Base-by-base conservation (phyloP, 2,888 invertebrate species). In the Epirrhoe alternata region DNA sequence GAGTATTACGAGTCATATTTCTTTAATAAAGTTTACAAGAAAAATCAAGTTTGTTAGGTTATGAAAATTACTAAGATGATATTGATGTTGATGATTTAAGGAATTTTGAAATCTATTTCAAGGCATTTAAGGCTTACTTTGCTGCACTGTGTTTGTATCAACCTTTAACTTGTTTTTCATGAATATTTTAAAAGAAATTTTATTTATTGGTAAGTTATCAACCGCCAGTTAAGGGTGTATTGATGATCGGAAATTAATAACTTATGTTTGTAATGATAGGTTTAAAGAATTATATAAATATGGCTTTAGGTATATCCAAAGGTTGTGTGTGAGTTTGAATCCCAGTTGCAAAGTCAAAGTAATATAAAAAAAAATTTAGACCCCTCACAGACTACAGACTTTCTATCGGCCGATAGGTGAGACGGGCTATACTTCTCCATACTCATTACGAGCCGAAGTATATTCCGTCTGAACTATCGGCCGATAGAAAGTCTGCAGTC, bases 21-120 rank as follows among this genome's bases (percentile, higher is more conserved):
- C 31, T 10, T 6, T 47, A 31, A 38, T 33, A 14, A 14, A 45
- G 62, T 50, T 33, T 5, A 12, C 35, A 6, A 16, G 17, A 17
- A 10, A 5, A 42, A 24, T 7, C 56, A 56, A 56, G 54, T 49
- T 61, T 58, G 60, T 33, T 10, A 45, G 45, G 24, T 24, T 30
- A 38, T 57, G 33, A 50, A 64, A 61, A 63, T 63, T 60, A 56
- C 67, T 52, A 56, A 51, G 38, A 60, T 57, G 52, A 50, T 61
- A 64, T 81, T 78, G 74, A 78, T 76, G 79, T 77, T 77, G 78
- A 81, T 77, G 81, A 74, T 79, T 38, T 42, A 61, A 0, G 50
- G 57, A n/a, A 64, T 61, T 61, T 31, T 24, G 30, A 12, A 5
- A 12, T 42, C n/a, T 63, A 60, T 49, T 14, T 49, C 8, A 8